Conservation (phyloP, 2,888 invertebrate genomes). For the Diplolepis rosae region DNA sequence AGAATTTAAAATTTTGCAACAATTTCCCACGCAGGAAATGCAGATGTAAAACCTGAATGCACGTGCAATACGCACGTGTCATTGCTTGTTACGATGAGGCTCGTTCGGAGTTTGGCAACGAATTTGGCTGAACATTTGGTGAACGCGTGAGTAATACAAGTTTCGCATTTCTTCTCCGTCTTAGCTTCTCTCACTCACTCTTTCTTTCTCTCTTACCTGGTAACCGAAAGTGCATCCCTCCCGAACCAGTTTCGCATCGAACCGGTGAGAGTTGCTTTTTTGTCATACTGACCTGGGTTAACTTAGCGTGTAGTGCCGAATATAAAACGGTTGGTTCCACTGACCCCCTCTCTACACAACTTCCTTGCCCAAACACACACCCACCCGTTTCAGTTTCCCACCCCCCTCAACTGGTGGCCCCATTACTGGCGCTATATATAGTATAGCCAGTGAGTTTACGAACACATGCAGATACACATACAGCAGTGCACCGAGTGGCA, state of each 20-base stretch:
- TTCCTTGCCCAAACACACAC: constrained; percentile 50
- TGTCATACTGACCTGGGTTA: constrained; percentile 71
- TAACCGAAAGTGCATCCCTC: constrained; percentile 27
- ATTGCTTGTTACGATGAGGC: constrained; percentile 37
- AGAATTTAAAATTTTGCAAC: neutral
- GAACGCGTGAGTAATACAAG: neutral
- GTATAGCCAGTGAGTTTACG: constrained; percentile 14
- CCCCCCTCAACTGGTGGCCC: constrained; percentile 25
- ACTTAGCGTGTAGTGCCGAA: constrained; percentile 67
- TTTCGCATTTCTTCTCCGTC: neutral
- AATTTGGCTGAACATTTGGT: constrained; percentile 40
- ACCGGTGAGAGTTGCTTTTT: constrained; percentile 53
- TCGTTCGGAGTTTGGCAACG: constrained; percentile 60
- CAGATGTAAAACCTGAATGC: constrained; percentile 3
- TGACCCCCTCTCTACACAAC: constrained; percentile 57
- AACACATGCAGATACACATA: neutral
- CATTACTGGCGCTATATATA: constrained; percentile 24
- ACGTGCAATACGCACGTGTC: constrained; percentile 31
- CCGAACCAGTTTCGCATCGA: constrained; percentile 41
- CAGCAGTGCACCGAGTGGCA: constrained; percentile 56
- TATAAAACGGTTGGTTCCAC: constrained; percentile 67
- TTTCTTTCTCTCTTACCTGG: constrained; percentile 38
- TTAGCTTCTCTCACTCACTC: too few relatives aligned
- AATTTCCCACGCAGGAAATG: constrained; percentile 7
- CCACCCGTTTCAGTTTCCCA: constrained; percentile 44